Evolutionary conservation across 2,797 vertebrate species (phyloP), one percentile per base, ranked within the genome.

Genomic region (Hydrolagus colliei): DNA sequence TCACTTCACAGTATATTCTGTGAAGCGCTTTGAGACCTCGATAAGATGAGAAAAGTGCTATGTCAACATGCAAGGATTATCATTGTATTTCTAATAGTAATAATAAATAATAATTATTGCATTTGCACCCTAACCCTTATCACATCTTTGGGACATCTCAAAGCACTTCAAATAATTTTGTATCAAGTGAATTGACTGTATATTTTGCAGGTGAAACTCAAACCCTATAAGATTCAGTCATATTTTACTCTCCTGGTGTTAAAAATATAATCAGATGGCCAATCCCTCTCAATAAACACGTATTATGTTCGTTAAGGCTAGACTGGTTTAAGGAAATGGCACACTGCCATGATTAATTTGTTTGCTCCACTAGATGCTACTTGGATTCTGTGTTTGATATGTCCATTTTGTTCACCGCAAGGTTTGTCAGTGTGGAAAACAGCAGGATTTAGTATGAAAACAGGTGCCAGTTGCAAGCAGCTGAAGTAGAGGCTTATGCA

Each of bases 341-440:
- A 84, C 41, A 32, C 22, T 35, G 16, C 65, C 35, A 6, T 84
- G 79, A 71, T 68, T 9, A 68, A 67, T n/a, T 16, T 10, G 79
- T 84, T 68, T 4, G 63, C 12, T 84, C 71, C 32, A 41, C 52
- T 71, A 20, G 32, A 68, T 4, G 62, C 79, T 2, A 27, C 16
- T 68, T 1, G 61, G 14, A 41, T 16, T 52, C 32, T 11, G 79
- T 52, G 41, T 52, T 3, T 16, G 52, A 20, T 10, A 67, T 67
- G 79, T 52, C 32, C 14, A n/a, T 41, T 52, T 20, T 84, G 41
- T 71, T 20, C 65, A 9, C 65, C 16, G 65, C 16, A 27, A 71
- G 65, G 68, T n/a, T n/a, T 84, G 32, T 84, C 79, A 84, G 63
- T 41, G 32, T 41, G 27, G 7, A 32, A n/a, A 18, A 82, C 79